Conservation (phyloP, 2,797 vertebrate genomes). For the Hephaestus fuliginosus region DNA sequence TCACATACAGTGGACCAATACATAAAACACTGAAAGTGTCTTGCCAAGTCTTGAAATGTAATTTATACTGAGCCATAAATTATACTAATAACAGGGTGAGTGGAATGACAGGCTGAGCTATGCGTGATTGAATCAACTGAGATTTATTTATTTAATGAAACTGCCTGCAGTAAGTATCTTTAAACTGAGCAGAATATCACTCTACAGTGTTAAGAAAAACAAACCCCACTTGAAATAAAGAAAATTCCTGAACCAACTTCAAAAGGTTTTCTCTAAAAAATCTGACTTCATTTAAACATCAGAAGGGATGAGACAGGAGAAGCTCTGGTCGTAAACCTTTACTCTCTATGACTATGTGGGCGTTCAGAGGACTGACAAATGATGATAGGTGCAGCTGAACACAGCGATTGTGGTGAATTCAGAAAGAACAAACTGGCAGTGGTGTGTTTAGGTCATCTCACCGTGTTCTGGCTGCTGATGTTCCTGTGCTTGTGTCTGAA, state of each 20-base stretch:
- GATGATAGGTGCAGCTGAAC: background rate
- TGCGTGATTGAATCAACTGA: background rate
- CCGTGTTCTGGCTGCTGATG: constrained; percentile 87
- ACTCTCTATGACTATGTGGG: background rate
- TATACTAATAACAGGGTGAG: background rate
- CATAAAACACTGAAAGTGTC: background rate
- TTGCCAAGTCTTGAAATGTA: background rate
- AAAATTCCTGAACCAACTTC: background rate
- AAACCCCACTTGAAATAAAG: background rate
- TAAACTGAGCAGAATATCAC: background rate
- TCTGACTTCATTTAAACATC: background rate
- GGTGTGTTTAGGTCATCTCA: constrained; percentile 77
- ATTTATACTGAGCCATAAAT: background rate
- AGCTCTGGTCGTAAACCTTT: too few species aligned
- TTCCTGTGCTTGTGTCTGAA: constrained; percentile 84
- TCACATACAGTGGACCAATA: background rate
- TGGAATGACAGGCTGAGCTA: background rate
- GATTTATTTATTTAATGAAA: background rate
- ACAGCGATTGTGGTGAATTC: background rate
- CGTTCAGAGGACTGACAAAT: background rate
- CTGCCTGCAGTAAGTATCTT: background rate
- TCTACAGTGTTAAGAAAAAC: background rate
- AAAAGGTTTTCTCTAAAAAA: background rate
- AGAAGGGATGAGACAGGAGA: too few species aligned
- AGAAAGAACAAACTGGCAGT: background rate